These are phyloP conservation scores for Neopelma chrysocephalum DNA, from an alignment of 2,797 vertebrate species.

Conservation along the genomic window DNA sequence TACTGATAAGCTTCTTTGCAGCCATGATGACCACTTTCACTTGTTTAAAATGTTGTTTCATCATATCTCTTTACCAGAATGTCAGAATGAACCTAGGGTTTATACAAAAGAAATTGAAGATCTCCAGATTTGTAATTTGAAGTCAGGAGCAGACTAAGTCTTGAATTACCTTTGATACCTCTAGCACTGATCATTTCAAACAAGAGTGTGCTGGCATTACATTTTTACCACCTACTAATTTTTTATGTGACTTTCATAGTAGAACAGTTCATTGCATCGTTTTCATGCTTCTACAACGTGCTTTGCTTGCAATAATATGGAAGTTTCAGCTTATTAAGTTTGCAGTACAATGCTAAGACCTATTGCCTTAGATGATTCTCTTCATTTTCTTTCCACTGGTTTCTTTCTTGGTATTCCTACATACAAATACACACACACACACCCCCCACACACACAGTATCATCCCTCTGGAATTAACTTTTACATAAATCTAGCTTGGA, in stretches of 20 bases:
- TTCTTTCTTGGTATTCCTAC: background rate
- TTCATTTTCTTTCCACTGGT: background rate
- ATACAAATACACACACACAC: too few species aligned
- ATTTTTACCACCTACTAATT: background rate
- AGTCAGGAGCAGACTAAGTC: background rate
- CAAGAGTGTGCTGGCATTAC: background rate
- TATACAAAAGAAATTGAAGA: background rate
- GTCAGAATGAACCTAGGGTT: background rate
- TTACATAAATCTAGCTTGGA: background rate
- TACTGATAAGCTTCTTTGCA: conserved; percentile 4
- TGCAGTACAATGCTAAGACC: background rate
- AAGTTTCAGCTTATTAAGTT: background rate
- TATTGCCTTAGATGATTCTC: background rate
- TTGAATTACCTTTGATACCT: background rate
- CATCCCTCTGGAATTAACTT: background rate
- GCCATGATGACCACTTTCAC: background rate
- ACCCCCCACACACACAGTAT: background rate
- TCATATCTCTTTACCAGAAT: background rate
- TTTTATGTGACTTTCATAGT: background rate
- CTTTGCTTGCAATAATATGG: background rate
- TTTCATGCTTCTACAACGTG: background rate
- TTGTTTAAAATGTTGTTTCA: conserved; percentile 31
- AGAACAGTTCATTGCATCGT: background rate
- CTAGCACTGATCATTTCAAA: background rate
- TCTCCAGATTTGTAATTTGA: background rate